phyloP scores from a whole-genome alignment of 2,797 vertebrate genomes.

The Buceros bicornis region DNA sequence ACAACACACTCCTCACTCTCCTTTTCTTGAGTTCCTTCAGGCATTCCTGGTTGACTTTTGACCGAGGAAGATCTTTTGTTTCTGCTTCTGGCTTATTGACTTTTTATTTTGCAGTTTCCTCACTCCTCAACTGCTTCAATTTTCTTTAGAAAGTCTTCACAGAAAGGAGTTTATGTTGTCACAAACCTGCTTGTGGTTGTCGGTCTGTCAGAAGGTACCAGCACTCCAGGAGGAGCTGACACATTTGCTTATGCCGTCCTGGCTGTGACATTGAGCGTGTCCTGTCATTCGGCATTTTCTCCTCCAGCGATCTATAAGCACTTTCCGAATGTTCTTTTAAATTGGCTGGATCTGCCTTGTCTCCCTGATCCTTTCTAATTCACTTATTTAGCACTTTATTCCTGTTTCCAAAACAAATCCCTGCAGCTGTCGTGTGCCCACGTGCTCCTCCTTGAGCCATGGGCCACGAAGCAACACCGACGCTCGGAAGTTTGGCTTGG shows the following conservation, averaged over 20 bases:
- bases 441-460: background rate
- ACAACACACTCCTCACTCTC: background rate
- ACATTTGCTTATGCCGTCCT: background rate
- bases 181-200: background rate
- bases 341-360: background rate
- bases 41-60: background rate
- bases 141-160: background rate
- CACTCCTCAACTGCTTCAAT: background rate
- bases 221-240: background rate
- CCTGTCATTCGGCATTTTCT: background rate
- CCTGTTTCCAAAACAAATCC: background rate
- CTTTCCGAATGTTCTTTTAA: conserved; percentile 8
- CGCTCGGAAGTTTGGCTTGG: background rate
- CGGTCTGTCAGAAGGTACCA: background rate
- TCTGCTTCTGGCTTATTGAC: background rate
- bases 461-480: background rate
- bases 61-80: background rate
- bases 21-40: background rate
- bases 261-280: background rate
- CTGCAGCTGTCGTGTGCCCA: background rate
- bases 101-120: background rate
- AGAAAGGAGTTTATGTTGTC: background rate
- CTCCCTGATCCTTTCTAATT: conserved; percentile 7
- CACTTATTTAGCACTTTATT: background rate
- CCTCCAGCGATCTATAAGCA: background rate